Conservation (phyloP, 1,140 invertebrate species). For the Scaptomyza pallida region DNA sequence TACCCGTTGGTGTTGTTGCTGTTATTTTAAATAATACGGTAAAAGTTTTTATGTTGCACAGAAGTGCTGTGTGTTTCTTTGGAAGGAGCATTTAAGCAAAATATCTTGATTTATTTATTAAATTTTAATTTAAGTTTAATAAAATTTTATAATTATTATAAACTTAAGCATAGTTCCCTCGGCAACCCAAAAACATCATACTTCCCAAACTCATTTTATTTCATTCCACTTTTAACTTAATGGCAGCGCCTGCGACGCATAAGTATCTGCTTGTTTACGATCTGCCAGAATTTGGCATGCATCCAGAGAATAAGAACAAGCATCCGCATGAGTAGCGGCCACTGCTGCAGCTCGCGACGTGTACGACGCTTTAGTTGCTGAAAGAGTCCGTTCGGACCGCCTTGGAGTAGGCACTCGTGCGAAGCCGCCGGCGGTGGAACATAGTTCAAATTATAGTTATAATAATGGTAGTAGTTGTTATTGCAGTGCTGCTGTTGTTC, state of each 20-base stretch:
- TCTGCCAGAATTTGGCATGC: conserved; percentile 75
- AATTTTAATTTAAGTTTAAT: conserved; percentile 45
- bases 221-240: conserved; percentile 18
- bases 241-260: conserved; percentile 62
- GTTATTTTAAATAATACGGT: conserved; percentile 31
- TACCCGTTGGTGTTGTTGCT: conserved; percentile 24
- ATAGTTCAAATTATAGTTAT: conserved; percentile 81
- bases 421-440: conserved; percentile 45
- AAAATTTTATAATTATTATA: conserved; percentile 58
- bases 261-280: conserved; percentile 61
- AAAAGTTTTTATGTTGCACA: background rate
- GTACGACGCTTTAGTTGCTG: conserved; percentile 69
- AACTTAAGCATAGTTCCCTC: conserved; percentile 69
- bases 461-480: conserved; percentile 80
- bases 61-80: background rate
- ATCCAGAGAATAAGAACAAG: conserved; percentile 72
- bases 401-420: conserved; percentile 34
- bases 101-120: conserved; percentile 71
- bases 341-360: conserved; percentile 68
- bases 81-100: conserved; percentile 39
- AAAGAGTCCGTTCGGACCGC: conserved; percentile 31
- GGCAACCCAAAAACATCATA: conserved; percentile 53
- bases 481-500: conserved; percentile 60
- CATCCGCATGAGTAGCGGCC: conserved; percentile 76
- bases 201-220: background rate